Percentiles rank a stretch among this genome's conserved stretches.
Conservation (phyloP, 2,888 invertebrate genomes). For the Scrobipalpa atriplicella region DNA sequence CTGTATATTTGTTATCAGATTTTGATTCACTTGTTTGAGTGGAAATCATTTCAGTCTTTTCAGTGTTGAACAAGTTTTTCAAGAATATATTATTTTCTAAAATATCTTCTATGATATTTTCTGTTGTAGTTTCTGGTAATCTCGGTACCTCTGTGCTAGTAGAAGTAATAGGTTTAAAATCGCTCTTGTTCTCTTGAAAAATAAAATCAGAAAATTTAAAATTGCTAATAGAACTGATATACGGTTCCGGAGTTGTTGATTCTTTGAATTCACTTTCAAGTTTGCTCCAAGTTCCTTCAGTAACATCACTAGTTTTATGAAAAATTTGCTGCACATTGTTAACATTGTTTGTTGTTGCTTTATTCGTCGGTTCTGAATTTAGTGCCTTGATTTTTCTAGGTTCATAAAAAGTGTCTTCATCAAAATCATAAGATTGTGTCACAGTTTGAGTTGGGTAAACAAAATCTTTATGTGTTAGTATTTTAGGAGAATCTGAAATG, state of each 20-base stretch:
- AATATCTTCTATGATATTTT: constrained; percentile 49
- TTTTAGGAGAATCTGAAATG: constrained; percentile 42
- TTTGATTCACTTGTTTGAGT: constrained; percentile 33
- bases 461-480: constrained; percentile 58
- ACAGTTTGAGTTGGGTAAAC: constrained; percentile 57
- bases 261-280: constrained; percentile 41
- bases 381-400: constrained; percentile 45
- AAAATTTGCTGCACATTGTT: constrained; percentile 39
- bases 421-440: constrained; percentile 63
- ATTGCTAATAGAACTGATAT: constrained; percentile 38
- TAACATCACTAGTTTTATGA: constrained; percentile 36
- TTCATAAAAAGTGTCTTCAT: constrained; percentile 56
- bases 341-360: constrained; percentile 33
- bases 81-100: constrained; percentile 68
- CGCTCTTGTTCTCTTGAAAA: constrained; percentile 44
- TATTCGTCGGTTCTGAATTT: constrained; percentile 35
- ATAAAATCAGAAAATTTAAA: constrained; percentile 51
- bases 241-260: constrained; percentile 40
- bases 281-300: constrained; percentile 38
- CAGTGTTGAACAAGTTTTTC: constrained; percentile 56
- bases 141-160: constrained; percentile 38
- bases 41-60: constrained; percentile 39
- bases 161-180: constrained; percentile 50
- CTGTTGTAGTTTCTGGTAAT: constrained; percentile 44
- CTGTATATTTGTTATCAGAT: constrained; percentile 37